phyloP scores from a whole-genome alignment of 1,140 invertebrate species.

The Antheraea pernyi region DNA sequence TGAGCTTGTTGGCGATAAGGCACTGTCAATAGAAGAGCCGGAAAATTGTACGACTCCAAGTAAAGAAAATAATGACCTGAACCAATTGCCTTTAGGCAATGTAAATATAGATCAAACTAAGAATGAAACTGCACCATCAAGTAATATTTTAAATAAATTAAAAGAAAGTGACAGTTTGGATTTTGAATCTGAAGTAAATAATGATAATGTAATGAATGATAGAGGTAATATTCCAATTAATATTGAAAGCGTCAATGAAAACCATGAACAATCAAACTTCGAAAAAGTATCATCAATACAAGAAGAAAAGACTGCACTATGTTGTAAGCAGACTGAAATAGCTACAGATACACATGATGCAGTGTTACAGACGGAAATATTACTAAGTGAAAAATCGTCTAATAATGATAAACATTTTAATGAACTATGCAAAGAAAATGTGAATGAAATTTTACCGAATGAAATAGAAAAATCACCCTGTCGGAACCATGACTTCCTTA shows the following conservation, averaged over 20 bases:
- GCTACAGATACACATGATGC: background rate
- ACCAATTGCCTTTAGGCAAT: background rate
- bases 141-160: background rate
- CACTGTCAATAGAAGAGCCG: background rate
- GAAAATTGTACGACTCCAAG: background rate
- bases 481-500: background rate
- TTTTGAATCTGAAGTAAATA: background rate
- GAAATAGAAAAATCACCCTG: background rate
- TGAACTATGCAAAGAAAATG: background rate
- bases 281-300: background rate
- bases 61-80: background rate
- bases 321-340: background rate
- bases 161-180: background rate
- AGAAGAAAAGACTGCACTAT: background rate
- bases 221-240: background rate
- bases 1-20: background rate
- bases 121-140: background rate
- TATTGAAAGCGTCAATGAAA: background rate
- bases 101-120: background rate
- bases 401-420: background rate
- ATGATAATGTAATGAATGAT: background rate
- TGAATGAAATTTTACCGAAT: background rate
- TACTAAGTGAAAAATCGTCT: background rate
- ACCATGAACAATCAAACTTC: background rate
- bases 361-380: background rate